Evolutionary conservation across 1,140 invertebrate genomes (phyloP).

Genomic region (Bradysia coprophila): DNA sequence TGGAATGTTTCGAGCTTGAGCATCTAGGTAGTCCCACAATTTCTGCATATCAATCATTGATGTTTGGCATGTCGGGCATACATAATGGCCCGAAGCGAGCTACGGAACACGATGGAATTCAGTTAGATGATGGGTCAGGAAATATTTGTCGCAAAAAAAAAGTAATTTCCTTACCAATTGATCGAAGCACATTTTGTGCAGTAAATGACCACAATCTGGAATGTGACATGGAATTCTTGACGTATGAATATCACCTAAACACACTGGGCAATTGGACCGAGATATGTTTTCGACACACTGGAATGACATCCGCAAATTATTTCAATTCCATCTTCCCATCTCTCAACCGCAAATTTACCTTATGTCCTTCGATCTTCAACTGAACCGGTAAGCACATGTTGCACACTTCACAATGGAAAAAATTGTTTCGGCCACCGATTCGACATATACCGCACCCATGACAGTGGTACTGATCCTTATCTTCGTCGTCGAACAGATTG

Average conservation of each 20-base stretch:
- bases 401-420: slow-evolving; percentile 73
- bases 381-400: slow-evolving; percentile 71
- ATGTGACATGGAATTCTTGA: slow-evolving; percentile 72
- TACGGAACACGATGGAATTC: background rate
- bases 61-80: slow-evolving; percentile 71
- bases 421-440: slow-evolving; percentile 64
- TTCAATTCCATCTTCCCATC: too few species aligned
- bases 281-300: slow-evolving; percentile 79
- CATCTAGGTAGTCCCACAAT: slow-evolving; percentile 64
- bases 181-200: slow-evolving; percentile 66
- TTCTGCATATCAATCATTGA: slow-evolving; percentile 69
- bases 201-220: slow-evolving; percentile 65
- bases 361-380: slow-evolving; percentile 53
- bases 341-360: slow-evolving; percentile 32
- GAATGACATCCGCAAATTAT: slow-evolving; percentile 13
- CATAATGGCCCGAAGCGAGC: slow-evolving; percentile 49
- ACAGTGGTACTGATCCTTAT: slow-evolving; percentile 79
- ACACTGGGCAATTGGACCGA: slow-evolving; percentile 69
- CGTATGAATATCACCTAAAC: slow-evolving; percentile 74
- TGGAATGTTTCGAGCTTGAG: slow-evolving; percentile 55
- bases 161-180: slow-evolving; percentile 35
- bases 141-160: background rate
- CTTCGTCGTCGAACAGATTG: slow-evolving; percentile 76
- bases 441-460: slow-evolving; percentile 75
- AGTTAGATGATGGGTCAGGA: background rate